Evolutionary conservation across 2,888 invertebrate species (phyloP).

Genomic region (Syrista parreyssii): DNA sequence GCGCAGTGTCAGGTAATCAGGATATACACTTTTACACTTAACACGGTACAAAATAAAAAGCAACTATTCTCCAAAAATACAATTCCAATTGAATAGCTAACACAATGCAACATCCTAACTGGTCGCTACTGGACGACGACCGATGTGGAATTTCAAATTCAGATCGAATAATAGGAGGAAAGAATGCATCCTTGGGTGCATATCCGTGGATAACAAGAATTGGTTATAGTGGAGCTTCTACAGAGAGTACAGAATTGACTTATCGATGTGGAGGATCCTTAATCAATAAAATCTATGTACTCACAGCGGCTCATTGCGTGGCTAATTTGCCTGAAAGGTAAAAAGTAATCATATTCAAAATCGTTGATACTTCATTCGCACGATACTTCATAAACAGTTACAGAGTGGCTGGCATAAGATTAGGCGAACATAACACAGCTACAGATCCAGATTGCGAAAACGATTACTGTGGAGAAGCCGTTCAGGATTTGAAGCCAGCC

Average conservation of each 20-base stretch:
- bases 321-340: slow-evolving; percentile 40
- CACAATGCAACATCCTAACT: slow-evolving; percentile 64
- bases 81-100: slow-evolving; percentile 24
- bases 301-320: slow-evolving; percentile 67
- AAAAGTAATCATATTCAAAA: background rate
- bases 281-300: slow-evolving; percentile 59
- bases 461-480: slow-evolving; percentile 51
- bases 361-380: background rate
- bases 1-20: background rate
- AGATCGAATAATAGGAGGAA: slow-evolving; percentile 75
- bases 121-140: slow-evolving; percentile 66
- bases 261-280: slow-evolving; percentile 64
- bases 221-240: slow-evolving; percentile 66
- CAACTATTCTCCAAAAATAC: background rate
- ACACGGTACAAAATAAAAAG: background rate
- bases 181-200: slow-evolving; percentile 71
- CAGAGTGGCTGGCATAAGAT: slow-evolving; percentile 40
- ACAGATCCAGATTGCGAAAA: slow-evolving; percentile 53
- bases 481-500: slow-evolving; percentile 52
- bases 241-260: slow-evolving; percentile 6
- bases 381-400: slow-evolving; percentile 28
- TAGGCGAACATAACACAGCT: slow-evolving; percentile 59
- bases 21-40: background rate
- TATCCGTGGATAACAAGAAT: slow-evolving; percentile 75
- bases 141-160: slow-evolving; percentile 71